Evolutionary conservation across 2,888 invertebrate genomes (phyloP), one percentile per base, ranked within the genome.

Genomic region (Hydraecia micacea): DNA sequence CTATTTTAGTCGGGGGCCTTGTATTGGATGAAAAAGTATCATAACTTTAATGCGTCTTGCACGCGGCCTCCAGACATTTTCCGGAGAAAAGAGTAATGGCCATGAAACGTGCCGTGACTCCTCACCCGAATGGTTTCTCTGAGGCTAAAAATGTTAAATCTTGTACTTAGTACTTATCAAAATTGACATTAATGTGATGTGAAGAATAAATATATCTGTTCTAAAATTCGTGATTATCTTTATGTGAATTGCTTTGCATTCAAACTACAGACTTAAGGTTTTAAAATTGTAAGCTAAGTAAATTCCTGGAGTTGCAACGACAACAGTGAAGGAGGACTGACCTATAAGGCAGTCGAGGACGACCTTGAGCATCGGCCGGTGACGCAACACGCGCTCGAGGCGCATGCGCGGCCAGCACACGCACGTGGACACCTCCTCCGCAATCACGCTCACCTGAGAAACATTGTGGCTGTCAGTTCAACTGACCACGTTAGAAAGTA

Each of bases 361-460:
- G 90, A 98, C 97, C 94, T 98, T 98, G 89, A 98, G 97, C 90
- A 97, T 97, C 28, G 98, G 98, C 90, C 98, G 97, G 92, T 98
- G 98, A 84, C 98, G 97, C 86, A 98, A 97, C 86, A 98, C 98
- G 79, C 98, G 97, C 92, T 98, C 98, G 78, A 98, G 97, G 88
- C 98, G 97, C 97, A 98, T 97, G 90, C 98, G 97, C 83, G 98
- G 97, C 98, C 98, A 98, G 91, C 98, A 98, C 85, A 98, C 96
- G 92, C 98, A 98, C 89, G 98, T 97, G 95, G 98, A 97, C 88
- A 98, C 97, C 92, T 98, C 98, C 92, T 98, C 98, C 21, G 98
- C 98, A 70, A 98, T 97, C 90, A 98, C 98, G 81, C 98, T 98
- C 90, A 98, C 98, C 98, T 98, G 87, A 80, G 63, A 80, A 84